These are phyloP conservation scores for Spodoptera litura DNA, from an alignment of 1,140 invertebrate species.

Conservation along the genomic window DNA sequence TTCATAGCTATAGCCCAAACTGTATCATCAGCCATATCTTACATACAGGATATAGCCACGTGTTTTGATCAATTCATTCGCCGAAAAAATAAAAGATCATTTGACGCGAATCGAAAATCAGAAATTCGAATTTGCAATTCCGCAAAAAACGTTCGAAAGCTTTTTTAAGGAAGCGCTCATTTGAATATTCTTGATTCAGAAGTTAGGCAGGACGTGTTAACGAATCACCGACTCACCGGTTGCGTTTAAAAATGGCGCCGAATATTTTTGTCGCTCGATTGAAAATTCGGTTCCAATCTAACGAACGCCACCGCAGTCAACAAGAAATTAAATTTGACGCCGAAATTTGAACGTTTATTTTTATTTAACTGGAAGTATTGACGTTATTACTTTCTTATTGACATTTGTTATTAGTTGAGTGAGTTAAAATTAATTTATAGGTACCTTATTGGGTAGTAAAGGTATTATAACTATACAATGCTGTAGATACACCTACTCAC, in stretches of 20 bases:
- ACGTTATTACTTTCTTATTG: slow-evolving; percentile 34
- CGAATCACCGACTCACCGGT: slow-evolving; percentile 49
- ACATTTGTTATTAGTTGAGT: slow-evolving; percentile 14
- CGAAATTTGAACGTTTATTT: slow-evolving; percentile 57
- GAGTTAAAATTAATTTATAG: not conserved
- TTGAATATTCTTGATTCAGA: slow-evolving; percentile 48
- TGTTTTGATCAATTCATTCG: not conserved
- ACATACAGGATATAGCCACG: not conserved
- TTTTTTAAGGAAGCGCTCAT: slow-evolving; percentile 43
- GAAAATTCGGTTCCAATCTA: slow-evolving; percentile 67
- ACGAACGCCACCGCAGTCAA: slow-evolving; percentile 63
- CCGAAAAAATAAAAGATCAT: slow-evolving; percentile 21
- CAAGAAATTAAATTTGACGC: slow-evolving; percentile 65
- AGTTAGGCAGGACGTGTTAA: slow-evolving; percentile 49
- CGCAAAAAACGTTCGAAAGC: slow-evolving; percentile 23
- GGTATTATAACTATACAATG: not conserved
- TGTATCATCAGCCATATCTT: too few relatives aligned
- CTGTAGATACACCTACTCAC: not conserved
- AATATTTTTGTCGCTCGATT: slow-evolving; percentile 62
- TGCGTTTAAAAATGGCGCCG: slow-evolving; percentile 55
- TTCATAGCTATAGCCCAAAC: too few relatives aligned
- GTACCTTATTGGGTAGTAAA: too few relatives aligned
- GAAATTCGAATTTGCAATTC: slow-evolving; percentile 41
- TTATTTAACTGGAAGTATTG: slow-evolving; percentile 50
- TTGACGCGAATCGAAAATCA: slow-evolving; percentile 31